Evolutionary conservation across 2,888 invertebrate species (phyloP).

Genomic region (Beris chalybata): DNA sequence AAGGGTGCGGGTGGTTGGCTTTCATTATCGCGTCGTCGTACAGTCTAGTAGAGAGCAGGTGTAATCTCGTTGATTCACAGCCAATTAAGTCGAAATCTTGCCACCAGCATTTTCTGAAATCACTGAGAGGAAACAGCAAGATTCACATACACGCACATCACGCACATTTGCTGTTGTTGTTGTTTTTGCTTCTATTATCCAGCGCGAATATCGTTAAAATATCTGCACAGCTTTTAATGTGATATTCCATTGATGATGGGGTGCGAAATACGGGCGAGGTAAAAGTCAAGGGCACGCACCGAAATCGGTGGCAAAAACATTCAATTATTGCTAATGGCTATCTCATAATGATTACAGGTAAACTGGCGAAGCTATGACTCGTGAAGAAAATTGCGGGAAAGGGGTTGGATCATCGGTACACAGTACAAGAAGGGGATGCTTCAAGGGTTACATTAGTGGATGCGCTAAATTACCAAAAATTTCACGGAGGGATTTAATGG

Average conservation of each 20-base stretch:
- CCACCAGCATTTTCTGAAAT: conserved; percentile 25
- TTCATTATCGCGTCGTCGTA: no score
- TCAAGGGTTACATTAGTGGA: no score
- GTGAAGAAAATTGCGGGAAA: no score
- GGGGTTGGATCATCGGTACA: no score
- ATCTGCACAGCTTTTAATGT: conserved; percentile 7
- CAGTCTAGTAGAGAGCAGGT: conserved; percentile 10
- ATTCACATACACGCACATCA: conserved; percentile 4
- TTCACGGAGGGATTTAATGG: no score
- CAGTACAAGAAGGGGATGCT: no score
- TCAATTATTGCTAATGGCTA: conserved; percentile 37
- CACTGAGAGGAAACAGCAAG: conserved; percentile 7
- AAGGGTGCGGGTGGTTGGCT: no score
- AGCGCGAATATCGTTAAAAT: neutral
- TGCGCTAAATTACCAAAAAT: no score
- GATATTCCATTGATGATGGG: conserved; percentile 22
- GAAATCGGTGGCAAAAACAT: conserved; percentile 35
- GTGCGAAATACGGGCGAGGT: conserved; percentile 22
- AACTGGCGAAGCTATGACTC: neutral
- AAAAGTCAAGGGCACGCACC: conserved; percentile 29
- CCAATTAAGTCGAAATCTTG: conserved; percentile 38
- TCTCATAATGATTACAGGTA: conserved; percentile 33
- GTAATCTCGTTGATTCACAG: conserved; percentile 37
- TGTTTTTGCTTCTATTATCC: conserved; percentile 19
- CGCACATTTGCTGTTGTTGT: neutral